Percentiles rank a stretch among this genome's conserved stretches.
These are phyloP conservation scores for Otolemur crassicaudatus DNA, from an alignment of 2,797 vertebrate genomes.

Conservation along the genomic window DNA sequence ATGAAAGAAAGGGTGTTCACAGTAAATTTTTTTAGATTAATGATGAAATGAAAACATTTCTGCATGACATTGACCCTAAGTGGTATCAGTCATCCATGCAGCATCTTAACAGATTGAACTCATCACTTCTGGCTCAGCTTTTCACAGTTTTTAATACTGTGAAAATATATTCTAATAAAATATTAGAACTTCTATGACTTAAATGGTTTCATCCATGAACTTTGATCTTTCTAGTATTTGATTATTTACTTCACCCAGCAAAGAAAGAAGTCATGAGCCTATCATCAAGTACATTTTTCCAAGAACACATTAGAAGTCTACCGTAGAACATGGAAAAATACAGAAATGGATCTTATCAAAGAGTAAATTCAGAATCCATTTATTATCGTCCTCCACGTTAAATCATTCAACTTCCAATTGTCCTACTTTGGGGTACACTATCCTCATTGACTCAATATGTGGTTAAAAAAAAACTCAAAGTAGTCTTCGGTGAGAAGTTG, in stretches of 20 bases:
- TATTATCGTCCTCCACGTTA: background rate
- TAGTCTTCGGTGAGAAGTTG: constrained; percentile 10
- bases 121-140: background rate
- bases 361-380: constrained; percentile 36
- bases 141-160: background rate
- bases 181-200: background rate
- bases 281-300: background rate
- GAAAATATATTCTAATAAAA: background rate
- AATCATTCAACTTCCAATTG: constrained; percentile 26
- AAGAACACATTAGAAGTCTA: constrained; percentile 15
- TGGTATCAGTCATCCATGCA: background rate
- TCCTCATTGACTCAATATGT: background rate
- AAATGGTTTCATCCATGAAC: background rate
- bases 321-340: constrained; percentile 11
- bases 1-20: background rate
- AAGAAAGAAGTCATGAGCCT: constrained; percentile 8
- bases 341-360: background rate
- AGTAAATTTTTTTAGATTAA: background rate
- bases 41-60: constrained; percentile 16
- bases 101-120: background rate
- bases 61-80: background rate
- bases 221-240: constrained; percentile 1
- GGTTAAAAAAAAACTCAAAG: constrained; percentile 55
- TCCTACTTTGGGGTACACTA: background rate
- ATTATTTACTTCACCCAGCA: constrained; percentile 17